phyloP scores from a whole-genome alignment of 2,113 vertebrate genomes.

The Tichodroma muraria region DNA sequence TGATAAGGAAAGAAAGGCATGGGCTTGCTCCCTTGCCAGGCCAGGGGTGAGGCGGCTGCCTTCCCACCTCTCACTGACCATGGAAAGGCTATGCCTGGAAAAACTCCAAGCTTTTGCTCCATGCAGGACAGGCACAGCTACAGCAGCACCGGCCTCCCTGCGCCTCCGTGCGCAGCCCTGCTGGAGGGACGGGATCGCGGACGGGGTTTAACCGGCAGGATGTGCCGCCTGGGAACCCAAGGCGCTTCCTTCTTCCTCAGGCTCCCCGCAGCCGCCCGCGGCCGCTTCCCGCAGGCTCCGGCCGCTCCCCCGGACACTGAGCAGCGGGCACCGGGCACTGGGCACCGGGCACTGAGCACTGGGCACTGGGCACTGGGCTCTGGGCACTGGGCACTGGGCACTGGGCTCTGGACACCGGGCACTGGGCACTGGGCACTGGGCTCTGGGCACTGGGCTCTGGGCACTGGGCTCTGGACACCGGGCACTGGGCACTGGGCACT shows the following conservation, averaged over 20 bases:
- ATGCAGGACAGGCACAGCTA: accelerated
- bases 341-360: accelerated
- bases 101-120: background rate
- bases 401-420: accelerated
- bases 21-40: accelerated
- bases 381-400: accelerated
- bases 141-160: accelerated
- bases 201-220: accelerated
- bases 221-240: accelerated
- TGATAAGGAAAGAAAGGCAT: accelerated
- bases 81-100: background rate
- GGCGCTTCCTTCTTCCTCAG: too few relatives aligned
- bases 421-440: accelerated
- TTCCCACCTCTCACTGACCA: accelerated
- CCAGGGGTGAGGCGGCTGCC: accelerated
- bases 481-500: accelerated
- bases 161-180: accelerated
- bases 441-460: accelerated
- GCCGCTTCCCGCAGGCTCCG: too few relatives aligned
- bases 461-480: accelerated
- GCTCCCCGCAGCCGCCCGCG: accelerated
- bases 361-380: accelerated
- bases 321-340: accelerated
- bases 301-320: accelerated
- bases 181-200: accelerated